phyloP scores from a whole-genome alignment of 2,888 invertebrate species.

The Endomychus coccineus region DNA sequence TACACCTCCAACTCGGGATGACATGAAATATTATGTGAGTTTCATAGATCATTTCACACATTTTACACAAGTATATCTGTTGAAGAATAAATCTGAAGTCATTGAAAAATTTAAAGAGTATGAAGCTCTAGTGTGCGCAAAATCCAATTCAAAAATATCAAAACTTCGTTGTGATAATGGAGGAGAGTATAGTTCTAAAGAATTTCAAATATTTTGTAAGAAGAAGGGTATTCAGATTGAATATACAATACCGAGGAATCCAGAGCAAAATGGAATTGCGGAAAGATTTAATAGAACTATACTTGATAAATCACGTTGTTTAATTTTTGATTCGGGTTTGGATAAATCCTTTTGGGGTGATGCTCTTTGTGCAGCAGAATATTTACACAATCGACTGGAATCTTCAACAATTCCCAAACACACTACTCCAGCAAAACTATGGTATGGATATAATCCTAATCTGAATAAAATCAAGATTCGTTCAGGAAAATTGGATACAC shows the following conservation, averaged over 20 bases:
- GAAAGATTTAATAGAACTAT: constrained; percentile 6
- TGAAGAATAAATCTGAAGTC: no score
- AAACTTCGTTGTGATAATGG: constrained; percentile 5
- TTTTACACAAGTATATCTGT: no score
- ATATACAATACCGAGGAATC: constrained; percentile 5
- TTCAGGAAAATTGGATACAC: constrained; percentile 3
- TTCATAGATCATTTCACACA: no score
- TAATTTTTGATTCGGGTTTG: constrained; percentile 2
- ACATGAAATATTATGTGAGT: no score
- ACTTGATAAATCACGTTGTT: constrained; percentile 5
- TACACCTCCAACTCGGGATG: no score
- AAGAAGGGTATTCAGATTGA: not conserved
- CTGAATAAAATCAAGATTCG: not conserved
- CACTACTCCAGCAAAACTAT: not conserved
- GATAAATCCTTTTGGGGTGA: not conserved
- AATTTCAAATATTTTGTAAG: constrained; percentile 2
- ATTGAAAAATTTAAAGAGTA: no score
- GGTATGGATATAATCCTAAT: constrained; percentile 4
- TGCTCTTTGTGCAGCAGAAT: constrained; percentile 1
- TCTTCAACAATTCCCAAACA: constrained; percentile 3
- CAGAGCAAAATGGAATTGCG: constrained; percentile 4
- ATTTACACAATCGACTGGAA: constrained; percentile 4
- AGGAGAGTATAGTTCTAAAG: constrained; percentile 1
- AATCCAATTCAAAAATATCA: constrained; percentile 4
- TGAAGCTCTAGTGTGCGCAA: no score